Percentiles rank a stretch among this genome's conserved stretches.
phyloP scores from a whole-genome alignment of 2,797 vertebrate species.

The Anguilla marmorata region DNA sequence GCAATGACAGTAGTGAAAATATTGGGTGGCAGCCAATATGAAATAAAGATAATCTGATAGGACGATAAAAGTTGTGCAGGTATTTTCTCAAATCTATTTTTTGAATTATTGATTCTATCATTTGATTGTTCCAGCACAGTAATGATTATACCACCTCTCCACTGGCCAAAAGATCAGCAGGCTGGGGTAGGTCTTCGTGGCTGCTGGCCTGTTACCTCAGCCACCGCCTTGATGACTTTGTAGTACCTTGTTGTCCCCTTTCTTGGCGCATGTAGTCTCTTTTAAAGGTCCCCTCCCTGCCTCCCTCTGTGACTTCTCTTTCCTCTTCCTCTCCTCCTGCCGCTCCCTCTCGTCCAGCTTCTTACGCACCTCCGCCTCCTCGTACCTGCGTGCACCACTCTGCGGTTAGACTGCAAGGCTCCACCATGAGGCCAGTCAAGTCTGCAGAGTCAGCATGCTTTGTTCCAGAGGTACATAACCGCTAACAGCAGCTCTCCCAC shows the following conservation, averaged over 20 bases:
- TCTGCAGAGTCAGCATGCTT: background rate
- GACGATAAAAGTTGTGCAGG: background rate
- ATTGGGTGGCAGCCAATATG: background rate
- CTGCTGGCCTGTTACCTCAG: background rate
- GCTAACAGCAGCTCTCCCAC: background rate
- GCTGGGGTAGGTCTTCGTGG: background rate
- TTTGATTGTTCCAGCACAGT: background rate
- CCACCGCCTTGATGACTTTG: background rate
- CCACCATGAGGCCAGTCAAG: background rate
- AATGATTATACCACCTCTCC: background rate
- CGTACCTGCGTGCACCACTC: slow-evolving; percentile 76
- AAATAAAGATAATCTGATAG: background rate
- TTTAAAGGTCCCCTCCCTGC: slow-evolving; percentile 67
- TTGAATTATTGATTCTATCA: background rate
- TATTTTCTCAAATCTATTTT: background rate
- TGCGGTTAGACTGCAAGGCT: background rate
- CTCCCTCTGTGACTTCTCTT: slow-evolving; percentile 72
- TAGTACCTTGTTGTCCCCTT: slow-evolving; percentile 80
- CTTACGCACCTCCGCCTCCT: slow-evolving; percentile 93
- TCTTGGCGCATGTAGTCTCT: slow-evolving; percentile 66
- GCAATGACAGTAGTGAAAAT: background rate
- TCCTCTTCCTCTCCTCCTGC: slow-evolving; percentile 79
- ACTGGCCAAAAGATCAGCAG: background rate
- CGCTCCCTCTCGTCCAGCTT: slow-evolving; percentile 90
- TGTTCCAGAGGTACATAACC: background rate